Base-by-base conservation (phyloP, 2,113 vertebrate species). In the Cercocebus atys region DNA sequence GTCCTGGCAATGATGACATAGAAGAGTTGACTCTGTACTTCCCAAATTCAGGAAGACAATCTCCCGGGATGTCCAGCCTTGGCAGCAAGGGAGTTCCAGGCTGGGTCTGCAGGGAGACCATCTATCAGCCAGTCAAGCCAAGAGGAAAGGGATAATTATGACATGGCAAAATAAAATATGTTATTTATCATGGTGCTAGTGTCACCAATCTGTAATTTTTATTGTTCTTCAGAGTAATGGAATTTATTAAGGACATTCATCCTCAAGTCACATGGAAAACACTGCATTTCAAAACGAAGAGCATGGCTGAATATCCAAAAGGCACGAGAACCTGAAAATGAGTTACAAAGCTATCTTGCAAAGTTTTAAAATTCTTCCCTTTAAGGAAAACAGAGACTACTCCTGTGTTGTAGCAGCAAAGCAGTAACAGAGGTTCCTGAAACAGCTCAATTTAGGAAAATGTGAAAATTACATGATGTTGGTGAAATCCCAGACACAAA, bases 181-280 rank as follows among this genome's bases (percentile, higher is more conserved):
- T 27, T 93, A 95, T 98, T 98, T 98, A 96, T 98, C 97, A 97
- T 32, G 35, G 75, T 93, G 95, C 94, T 38, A 55, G 73, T 96
- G 85, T 97, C 97, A 98, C 27, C 61, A 90, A 90, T 80, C 98
- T 98, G 96, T 94, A 98, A 97, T 97, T 98, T 64, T 98, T 98
- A 98, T 97, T 98, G 96, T 98, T 98, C 55, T 97, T 98, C 93
- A 96, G 84, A 97, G 97, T 97, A 98, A 98, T 96, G 80, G 93
- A 75, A 94, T 98, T 98, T 97, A 98, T 96, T 95, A 96, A 97
- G 97, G 94, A 66, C 94, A 95, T 98, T 97, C 96, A 93, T 98
- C 90, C 97, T 97, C 76, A 35, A 95, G 91, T 98, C 94, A 72
- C 83, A 5, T 18, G 90, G 83, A 80, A 88, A 45, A 25, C 0